Base-by-base conservation (phyloP, 2,797 vertebrate species). In the Enteromius thamalakanensis region DNA sequence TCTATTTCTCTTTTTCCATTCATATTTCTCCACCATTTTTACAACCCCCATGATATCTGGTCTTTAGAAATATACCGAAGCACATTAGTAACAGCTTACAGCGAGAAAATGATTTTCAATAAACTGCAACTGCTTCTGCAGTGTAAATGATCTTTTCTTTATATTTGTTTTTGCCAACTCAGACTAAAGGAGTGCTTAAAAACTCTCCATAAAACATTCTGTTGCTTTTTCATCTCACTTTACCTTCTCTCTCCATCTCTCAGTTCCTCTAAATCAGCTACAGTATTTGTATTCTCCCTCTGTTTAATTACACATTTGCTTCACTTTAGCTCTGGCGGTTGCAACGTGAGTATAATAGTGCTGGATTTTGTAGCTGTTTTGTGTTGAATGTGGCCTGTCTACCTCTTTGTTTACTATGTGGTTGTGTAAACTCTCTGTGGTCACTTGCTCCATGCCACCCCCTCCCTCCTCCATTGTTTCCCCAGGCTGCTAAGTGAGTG, bases 391-490 rank as follows among this genome's bases (percentile, higher is more conserved):
- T 15, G 32, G 26, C 62, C 19, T 2, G 53, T 32, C 9, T 4
- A 40, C 32, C 6, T 55, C 51, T 29, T 15, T 58, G 21, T 76
- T 76, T n/a, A 51, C 49, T 2, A 23, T 74, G 49, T n/a, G 47
- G 19, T n/a, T 76, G 21, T 58, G 12, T 58, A 76, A 58, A 58
- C 82, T 37, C 23, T 40, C 11, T 67, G 45, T 67, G 67, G 72
- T 53, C 17, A 14, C 34, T 19, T 60, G 40, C 51, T 26, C 23
- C 34, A 29, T 8, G 37, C 26, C 55, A 42, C 37, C 69, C 47
- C 47, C n/a, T 80, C 37, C 49, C 11, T 40, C 69, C 21, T 42
- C 21, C n/a, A 79, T 34, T 55, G 29, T 68, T 76, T 84, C n/a
- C 14, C 0, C 17, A 19, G 67, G 77, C 51, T 1, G 45, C 34